Conservation (phyloP, 2,797 vertebrate species). For the Tragelaphus oryx region DNA sequence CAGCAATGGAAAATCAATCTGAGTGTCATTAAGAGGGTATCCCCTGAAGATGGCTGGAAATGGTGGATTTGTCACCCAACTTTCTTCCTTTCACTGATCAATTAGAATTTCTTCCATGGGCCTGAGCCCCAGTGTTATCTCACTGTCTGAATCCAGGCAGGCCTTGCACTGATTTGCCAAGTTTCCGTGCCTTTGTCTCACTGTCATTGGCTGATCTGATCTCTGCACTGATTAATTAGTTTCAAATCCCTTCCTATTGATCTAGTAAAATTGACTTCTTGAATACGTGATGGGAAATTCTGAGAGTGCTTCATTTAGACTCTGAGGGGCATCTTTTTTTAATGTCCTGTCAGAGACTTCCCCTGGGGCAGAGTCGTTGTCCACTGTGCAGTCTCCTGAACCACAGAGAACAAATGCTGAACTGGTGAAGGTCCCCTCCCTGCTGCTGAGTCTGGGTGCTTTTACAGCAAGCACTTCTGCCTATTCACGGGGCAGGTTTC, state of each 20-base stretch:
- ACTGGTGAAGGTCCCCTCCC: constrained; percentile 56
- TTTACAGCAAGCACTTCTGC: constrained; percentile 60
- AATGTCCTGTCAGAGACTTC: constrained; percentile 63
- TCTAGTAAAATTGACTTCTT: constrained; percentile 63
- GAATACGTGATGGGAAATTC: constrained; percentile 66
- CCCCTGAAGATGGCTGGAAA: not conserved
- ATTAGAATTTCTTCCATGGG: not conserved
- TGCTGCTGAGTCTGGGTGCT: constrained; percentile 66
- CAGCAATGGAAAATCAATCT: constrained; percentile 41
- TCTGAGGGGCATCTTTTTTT: constrained; percentile 65
- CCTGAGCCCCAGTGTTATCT: not conserved
- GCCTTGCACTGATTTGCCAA: not conserved
- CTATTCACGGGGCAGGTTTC: constrained; percentile 21
- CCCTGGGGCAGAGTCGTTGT: constrained; percentile 59
- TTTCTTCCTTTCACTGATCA: not conserved
- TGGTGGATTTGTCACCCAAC: constrained; percentile 20
- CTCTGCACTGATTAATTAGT: constrained; percentile 72
- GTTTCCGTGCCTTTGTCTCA: constrained; percentile 74
- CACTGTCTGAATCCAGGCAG: not conserved
- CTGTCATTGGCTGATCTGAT: constrained; percentile 59
- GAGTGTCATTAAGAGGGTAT: constrained; percentile 19
- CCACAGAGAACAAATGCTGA: constrained; percentile 59
- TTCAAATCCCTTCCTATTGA: constrained; percentile 65
- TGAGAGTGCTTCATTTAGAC: constrained; percentile 66
- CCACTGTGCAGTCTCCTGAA: constrained; percentile 65